Percentiles rank a stretch among this genome's conserved stretches.
These are phyloP conservation scores for Argyrosomus japonicus DNA, from an alignment of 2,113 vertebrate genomes.

Conservation along the genomic window DNA sequence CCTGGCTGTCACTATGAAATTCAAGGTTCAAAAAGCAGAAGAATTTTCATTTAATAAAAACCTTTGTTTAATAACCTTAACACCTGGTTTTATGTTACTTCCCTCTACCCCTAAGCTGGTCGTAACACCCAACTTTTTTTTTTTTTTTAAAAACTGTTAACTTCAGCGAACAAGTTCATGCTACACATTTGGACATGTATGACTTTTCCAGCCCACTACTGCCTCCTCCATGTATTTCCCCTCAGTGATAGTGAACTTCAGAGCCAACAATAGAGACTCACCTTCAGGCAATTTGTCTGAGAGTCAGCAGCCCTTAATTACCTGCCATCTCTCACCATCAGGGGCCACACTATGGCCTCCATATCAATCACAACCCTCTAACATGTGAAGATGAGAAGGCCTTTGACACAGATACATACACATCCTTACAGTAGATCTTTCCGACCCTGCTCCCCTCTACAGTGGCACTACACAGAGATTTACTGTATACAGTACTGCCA, in stretches of 20 bases:
- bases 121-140: too few species aligned
- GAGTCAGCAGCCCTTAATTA: slow-evolving; percentile 69
- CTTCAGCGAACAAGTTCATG: not conserved
- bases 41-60: too few species aligned
- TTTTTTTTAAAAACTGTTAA: too few species aligned
- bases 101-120: too few species aligned
- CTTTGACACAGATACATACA: slow-evolving; percentile 37
- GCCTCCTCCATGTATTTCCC: not conserved
- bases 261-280: slow-evolving; percentile 28
- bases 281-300: slow-evolving; percentile 58
- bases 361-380: slow-evolving; percentile 59
- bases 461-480: slow-evolving; percentile 11
- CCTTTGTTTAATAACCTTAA: too few species aligned
- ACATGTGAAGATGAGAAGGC: slow-evolving; percentile 42
- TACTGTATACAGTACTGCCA: slow-evolving; percentile 38
- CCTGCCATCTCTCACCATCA: slow-evolving; percentile 46
- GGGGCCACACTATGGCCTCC: slow-evolving; percentile 41
- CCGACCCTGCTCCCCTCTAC: slow-evolving; percentile 7
- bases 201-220: not conserved
- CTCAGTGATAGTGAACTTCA: slow-evolving; percentile 8
- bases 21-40: too few species aligned
- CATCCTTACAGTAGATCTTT: slow-evolving; percentile 12
- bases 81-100: too few species aligned
- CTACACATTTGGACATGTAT: not conserved
- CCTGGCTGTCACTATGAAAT: too few species aligned